Conservation (phyloP, 2,888 invertebrate genomes). For the Phlogophora meticulosa region DNA sequence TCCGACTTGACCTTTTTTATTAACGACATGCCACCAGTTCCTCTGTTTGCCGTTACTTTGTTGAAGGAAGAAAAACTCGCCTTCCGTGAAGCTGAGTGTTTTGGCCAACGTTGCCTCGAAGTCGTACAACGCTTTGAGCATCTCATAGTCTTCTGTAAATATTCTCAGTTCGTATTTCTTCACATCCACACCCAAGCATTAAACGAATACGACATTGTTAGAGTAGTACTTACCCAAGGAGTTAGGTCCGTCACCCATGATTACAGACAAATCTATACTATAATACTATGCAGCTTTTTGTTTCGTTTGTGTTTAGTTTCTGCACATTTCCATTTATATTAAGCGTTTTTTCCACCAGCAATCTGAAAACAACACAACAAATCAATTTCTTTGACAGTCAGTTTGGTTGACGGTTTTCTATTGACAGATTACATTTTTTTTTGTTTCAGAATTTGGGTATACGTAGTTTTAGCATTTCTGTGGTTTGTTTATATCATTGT, state of each 20-base stretch:
- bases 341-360: constrained; percentile 19
- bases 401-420: too few species aligned
- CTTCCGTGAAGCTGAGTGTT: constrained; percentile 95
- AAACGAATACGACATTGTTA: constrained; percentile 17
- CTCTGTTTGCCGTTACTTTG: constrained; percentile 95
- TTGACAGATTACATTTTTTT: constrained; percentile 40
- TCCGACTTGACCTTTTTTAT: constrained; percentile 95
- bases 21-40: constrained; percentile 97
- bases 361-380: constrained; percentile 55
- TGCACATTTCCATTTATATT: constrained; percentile 32
- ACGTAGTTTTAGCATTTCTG: constrained; percentile 9
- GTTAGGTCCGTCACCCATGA: constrained; percentile 79
- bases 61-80: constrained; percentile 95
- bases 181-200: constrained; percentile 46
- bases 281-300: constrained; percentile 3
- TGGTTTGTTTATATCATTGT: too few species aligned
- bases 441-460: constrained; percentile 10
- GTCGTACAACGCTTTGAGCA: constrained; percentile 96
- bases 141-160: constrained; percentile 93
- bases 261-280: constrained; percentile 45
- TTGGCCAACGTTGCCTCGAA: constrained; percentile 96
- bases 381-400: constrained; percentile 59
- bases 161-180: constrained; percentile 26
- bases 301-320: constrained; percentile 35
- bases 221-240: constrained; percentile 63